Conservation (phyloP, 2,797 vertebrate species). For the Cryptoblepharus egeriae region DNA sequence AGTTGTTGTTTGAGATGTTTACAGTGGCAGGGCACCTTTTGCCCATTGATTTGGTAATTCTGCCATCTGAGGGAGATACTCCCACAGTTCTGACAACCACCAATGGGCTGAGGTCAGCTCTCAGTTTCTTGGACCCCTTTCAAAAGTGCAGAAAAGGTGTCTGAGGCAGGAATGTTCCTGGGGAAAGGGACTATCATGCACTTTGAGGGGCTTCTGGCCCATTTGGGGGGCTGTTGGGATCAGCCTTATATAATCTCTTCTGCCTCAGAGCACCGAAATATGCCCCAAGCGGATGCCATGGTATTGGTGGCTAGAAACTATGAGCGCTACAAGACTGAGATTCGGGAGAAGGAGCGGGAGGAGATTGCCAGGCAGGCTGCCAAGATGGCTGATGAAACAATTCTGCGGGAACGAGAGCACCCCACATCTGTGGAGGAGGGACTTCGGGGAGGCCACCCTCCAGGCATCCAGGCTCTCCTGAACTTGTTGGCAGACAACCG, state of each 20-base stretch:
- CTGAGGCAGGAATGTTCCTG: not conserved
- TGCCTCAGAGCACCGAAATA: constrained; percentile 93
- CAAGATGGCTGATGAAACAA: constrained; percentile 95
- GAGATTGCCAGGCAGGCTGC: constrained; percentile 94
- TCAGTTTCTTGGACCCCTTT: not conserved
- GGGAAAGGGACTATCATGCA: not conserved
- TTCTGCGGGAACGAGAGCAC: constrained; percentile 90
- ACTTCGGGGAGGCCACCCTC: constrained; percentile 84
- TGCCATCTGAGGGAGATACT: not conserved
- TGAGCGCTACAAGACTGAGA: constrained; percentile 90
- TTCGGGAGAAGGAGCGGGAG: constrained; percentile 93
- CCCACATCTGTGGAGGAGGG: constrained; percentile 73
- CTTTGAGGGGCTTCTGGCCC: not conserved
- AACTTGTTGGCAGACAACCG: constrained; percentile 91
- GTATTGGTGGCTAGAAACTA: constrained; percentile 94
- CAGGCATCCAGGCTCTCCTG: constrained; percentile 86
- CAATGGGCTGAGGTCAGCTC: not conserved
- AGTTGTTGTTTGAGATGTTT: too few relatives aligned
- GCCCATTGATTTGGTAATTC: not conserved
- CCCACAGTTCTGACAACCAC: not conserved
- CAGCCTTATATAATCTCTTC: constrained; percentile 3
- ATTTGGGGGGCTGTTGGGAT: not conserved
- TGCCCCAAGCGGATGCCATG: constrained; percentile 98
- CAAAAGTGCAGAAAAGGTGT: not conserved
- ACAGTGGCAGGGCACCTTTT: too few relatives aligned